Evolutionary conservation across 1,140 invertebrate genomes (phyloP), one percentile per base, ranked within the genome.

Genomic region (Medauroidea extradentata): DNA sequence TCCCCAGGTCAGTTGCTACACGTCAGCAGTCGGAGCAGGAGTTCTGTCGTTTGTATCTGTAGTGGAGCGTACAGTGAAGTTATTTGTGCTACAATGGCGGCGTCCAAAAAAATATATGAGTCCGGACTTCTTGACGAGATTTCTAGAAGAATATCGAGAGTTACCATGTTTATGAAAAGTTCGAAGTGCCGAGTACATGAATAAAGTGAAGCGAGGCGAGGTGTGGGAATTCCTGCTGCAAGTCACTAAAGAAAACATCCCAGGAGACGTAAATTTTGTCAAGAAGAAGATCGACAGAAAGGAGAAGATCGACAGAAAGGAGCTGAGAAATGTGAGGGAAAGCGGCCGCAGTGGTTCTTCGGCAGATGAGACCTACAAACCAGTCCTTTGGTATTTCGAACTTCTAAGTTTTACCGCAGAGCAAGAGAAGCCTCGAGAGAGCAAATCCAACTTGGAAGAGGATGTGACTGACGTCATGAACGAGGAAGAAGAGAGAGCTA

Each of bases 321-420:
- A 34, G 11, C 11, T 34, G 11, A 34, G 29, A 11, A 34, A 34
- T 4, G 5, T 14, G 13, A 16, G 19, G 34, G 27, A 34, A 60
- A n/a, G 19, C 48, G 14, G 21, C 13, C 9, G 53, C 23, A n/a
- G 57, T 51, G 18, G 16, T 29, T 3, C 48, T 53, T 16, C n/a
- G 4, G 29, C 29, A 11, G 29, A 34, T 34, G 29, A 34, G 4
- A 34, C 29, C 4, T 44, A 16, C 9, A 61, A 43, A 23, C 42
- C 44, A 41, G 16, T 16, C 43, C 48, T 25, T 19, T 38, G 41
- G 44, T 52, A 49, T 27, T 61, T 56, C 48, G 56, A 29, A 19
- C 46, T n/a, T 50, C 61, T 34, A 29, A 62, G 16, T 11, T 39
- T 24, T 27, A 54, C 18, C 56, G 34, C 29, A 41, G 58, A 63